These are phyloP conservation scores for Lutraria lutraria DNA, from an alignment of 2,888 invertebrate genomes.

Conservation along the genomic window DNA sequence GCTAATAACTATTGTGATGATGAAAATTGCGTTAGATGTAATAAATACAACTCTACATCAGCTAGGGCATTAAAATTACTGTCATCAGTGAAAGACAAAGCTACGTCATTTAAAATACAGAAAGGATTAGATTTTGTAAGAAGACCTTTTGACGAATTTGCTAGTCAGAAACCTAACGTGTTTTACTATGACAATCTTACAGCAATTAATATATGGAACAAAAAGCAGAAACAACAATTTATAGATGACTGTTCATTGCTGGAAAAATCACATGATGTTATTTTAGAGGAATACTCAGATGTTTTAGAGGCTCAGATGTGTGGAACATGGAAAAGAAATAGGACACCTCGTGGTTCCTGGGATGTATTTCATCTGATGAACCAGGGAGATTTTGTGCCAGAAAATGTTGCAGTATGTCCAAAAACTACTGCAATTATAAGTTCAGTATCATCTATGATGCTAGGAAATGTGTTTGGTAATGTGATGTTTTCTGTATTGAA, in stretches of 20 bases:
- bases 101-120: constrained; percentile 35
- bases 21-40: constrained; percentile 78
- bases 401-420: constrained; percentile 79
- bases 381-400: constrained; percentile 78
- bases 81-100: not conserved
- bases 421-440: constrained; percentile 76
- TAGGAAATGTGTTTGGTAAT: constrained; percentile 83
- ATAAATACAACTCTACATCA: constrained; percentile 57
- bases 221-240: not conserved
- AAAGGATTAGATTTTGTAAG: constrained; percentile 30
- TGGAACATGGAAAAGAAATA: constrained; percentile 79
- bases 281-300: constrained; percentile 68
- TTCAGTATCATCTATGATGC: constrained; percentile 78
- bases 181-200: constrained; percentile 53
- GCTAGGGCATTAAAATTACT: constrained; percentile 28
- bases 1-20: constrained; percentile 67
- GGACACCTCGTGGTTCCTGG: constrained; percentile 81
- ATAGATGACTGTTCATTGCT: constrained; percentile 19
- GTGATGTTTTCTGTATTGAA: constrained; percentile 84
- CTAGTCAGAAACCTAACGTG: constrained; percentile 68
- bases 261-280: constrained; percentile 54
- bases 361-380: constrained; percentile 82
- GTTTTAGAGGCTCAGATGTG: constrained; percentile 35
- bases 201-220: constrained; percentile 47
- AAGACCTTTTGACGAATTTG: not conserved